Evolutionary conservation across 1,140 invertebrate genomes (phyloP), one percentile per base, ranked within the genome.

Genomic region (Atta colombica): DNA sequence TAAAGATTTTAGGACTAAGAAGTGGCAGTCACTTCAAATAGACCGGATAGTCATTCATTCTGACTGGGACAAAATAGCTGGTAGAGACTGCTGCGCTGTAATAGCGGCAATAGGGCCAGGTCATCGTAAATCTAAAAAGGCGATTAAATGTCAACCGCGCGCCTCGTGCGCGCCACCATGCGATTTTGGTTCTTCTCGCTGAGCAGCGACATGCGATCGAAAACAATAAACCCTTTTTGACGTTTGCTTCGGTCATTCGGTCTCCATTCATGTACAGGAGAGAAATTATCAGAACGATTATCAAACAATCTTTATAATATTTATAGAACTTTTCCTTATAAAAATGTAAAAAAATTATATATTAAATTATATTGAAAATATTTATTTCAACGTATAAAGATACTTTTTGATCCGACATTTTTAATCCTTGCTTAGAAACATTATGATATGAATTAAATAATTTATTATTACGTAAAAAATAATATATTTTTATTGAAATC

Each of bases 171-270:
- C 35, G 71, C 49, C 78, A 88, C 49, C 45, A 66, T 85, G 84
- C 80, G 89, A 91, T 91, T 93, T 93, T 51, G 89, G 77, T 78
- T 90, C 72, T 88, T 85, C 61, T 39, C 31, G 18, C 21, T 65
- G 63, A 51, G 35, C 7, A 49, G 69, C 77, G 69, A 72, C 87
- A 84, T 81, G 84, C 45, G 85, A 61, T 85, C 77, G 87, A 92
- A 93, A 93, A 93, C 92, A 93, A 93, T 93, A 92, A 94, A 87
- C 87, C 86, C 45, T 77, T 91, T 93, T 91, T 88, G 90, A 93
- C 87, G 81, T 87, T 87, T 90, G 78, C 89, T 93, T 91, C 10
- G 8, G 4, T 58, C 28, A 53, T 51, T 35, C 45, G 39, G 10
- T 21, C 28, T 49, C 31, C 28, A 35, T 80, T 68, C 14, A 68